Base-by-base conservation (phyloP, 2,888 invertebrate species). In the Eupelmus urozonus region DNA sequence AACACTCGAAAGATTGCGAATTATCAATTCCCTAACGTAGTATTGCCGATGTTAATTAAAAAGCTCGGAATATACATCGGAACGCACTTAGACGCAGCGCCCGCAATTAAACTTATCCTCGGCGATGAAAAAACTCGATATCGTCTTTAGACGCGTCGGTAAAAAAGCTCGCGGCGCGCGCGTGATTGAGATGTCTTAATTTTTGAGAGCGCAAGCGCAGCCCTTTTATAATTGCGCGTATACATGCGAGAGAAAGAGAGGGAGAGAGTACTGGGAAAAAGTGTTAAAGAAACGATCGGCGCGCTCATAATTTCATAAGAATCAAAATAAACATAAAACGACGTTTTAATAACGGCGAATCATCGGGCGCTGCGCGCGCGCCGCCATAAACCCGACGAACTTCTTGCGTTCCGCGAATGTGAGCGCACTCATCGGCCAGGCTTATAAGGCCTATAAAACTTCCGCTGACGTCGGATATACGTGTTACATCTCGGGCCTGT, bases 321-420 rank as follows among this genome's bases (percentile, higher is more conserved):
- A 34, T 60, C 20, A 20, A 60, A 60, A 60, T 49, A 60, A 60
- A 49, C 27, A 70, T 60, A 70, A 49, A 60, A 49, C 49, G 27
- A 59, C 57, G 9, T 60, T 71, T 60, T 71, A 71, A 62, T 71
- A 71, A 71, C 59, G 59, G 29, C 49, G 29, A 71, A 71, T 34
- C 71, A 51, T 62, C 57, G 16, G 25, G 59, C 20, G 7, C 3
- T 16, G 2, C 9, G 9, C 4, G 40, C 18, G n/a, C 3, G 16
- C n/a, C 2, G 34, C 71, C 51, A 51, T 71, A 71, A 71, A 71
- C 59, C 16, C 49, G 59, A 59, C 45, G 29, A 49, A 60, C 51
- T 62, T 71, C 49, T 71, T 71, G 60, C 71, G 23, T 45, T 51
- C 23, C 25, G 16, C 71, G 51, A 62, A 62, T 42, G 34, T 62